Conservation (phyloP, 1,140 invertebrate genomes). For the Aethina tumida region DNA sequence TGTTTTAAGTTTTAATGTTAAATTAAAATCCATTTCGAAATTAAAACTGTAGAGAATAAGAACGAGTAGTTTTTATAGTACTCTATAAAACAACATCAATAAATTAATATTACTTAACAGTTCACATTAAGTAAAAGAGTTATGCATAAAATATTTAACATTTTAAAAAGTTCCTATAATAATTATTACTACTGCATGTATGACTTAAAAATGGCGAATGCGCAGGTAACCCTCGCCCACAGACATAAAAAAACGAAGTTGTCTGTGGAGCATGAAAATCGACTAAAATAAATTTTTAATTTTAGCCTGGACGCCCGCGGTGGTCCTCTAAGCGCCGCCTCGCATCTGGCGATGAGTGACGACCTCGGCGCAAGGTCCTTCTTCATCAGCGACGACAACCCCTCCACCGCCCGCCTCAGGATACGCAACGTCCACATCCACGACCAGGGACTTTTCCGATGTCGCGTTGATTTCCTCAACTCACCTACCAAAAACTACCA, state of each 20-base stretch:
- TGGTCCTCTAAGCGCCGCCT: slow-evolving; percentile 47
- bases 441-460: slow-evolving; percentile 72
- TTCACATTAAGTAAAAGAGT: no score
- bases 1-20: no score
- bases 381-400: slow-evolving; percentile 58
- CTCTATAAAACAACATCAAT: no score
- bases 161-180: no score
- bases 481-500: slow-evolving; percentile 75
- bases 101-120: no score
- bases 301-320: slow-evolving; percentile 67
- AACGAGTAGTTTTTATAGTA: no score
- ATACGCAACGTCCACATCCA: slow-evolving; percentile 58
- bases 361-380: slow-evolving; percentile 64
- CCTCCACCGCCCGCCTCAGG: slow-evolving; percentile 57
- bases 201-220: not conserved
- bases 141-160: no score
- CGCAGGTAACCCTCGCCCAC: not conserved
- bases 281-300: slow-evolving; percentile 20
- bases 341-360: slow-evolving; percentile 63
- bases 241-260: not conserved
- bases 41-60: no score
- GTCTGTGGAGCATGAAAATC: not conserved
- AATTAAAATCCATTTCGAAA: no score
- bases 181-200: not conserved
- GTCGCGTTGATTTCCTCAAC: slow-evolving; percentile 76